A percentile compares a stretch with the other conserved stretches of the same genome.
Conservation (phyloP, 2,888 invertebrate species). For the Zaprionus lineosus region DNA sequence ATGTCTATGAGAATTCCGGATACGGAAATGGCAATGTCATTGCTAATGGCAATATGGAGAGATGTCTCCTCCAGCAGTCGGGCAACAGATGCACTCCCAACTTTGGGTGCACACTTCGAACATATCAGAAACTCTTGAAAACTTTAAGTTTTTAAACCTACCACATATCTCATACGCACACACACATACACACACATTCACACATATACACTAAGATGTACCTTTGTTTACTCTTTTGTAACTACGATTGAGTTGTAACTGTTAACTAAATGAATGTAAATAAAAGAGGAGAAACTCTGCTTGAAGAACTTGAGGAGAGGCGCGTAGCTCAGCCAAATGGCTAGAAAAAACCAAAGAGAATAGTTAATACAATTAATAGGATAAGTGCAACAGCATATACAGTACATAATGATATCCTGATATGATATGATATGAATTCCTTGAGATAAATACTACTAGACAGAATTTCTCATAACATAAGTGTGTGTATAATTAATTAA, state of each 20-base stretch:
- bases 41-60: not conserved
- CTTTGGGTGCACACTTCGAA: slow-evolving; percentile 23
- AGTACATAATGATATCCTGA: no score
- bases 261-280: not conserved
- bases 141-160: slow-evolving; percentile 33
- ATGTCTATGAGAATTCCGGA: slow-evolving; percentile 46
- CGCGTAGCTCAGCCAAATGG: slow-evolving; percentile 12
- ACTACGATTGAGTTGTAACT: slow-evolving; percentile 32
- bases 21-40: slow-evolving; percentile 21
- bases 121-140: slow-evolving; percentile 55
- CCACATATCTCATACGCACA: slow-evolving; percentile 17
- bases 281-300: slow-evolving; percentile 38
- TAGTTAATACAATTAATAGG: not conserved
- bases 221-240: slow-evolving; percentile 38
- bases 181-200: slow-evolving; percentile 8
- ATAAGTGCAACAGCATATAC: no score
- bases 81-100: no score
- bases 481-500: not conserved
- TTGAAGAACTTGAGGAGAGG: slow-evolving; percentile 3
- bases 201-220: slow-evolving; percentile 24
- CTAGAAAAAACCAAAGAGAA: slow-evolving; percentile 36
- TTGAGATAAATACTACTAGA: slow-evolving; percentile 17
- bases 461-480: no score
- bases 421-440: no score
- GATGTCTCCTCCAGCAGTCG: no score